phyloP scores from a whole-genome alignment of 2,888 invertebrate species.

The Lamellibrachia satsuma region DNA sequence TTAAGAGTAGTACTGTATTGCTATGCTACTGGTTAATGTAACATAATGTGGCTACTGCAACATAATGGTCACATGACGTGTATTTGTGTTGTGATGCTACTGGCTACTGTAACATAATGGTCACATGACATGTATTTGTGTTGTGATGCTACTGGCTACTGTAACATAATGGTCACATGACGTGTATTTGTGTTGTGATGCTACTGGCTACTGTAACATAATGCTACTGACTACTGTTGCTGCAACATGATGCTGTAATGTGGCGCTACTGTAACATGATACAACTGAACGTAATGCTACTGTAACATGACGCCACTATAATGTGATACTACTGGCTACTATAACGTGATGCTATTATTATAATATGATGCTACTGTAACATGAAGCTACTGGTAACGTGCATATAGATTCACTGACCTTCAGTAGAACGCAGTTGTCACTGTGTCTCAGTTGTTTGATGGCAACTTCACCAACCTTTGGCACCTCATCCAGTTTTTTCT shows the following conservation, averaged over 20 bases:
- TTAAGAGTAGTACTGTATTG: too few relatives aligned
- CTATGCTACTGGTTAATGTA: too few relatives aligned
- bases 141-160: too few relatives aligned
- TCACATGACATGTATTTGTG: too few relatives aligned
- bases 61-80: too few relatives aligned
- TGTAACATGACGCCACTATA: neutral
- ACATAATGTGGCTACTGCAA: too few relatives aligned
- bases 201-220: neutral
- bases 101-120: neutral
- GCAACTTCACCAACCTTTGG: slow-evolving; percentile 25
- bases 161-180: too few relatives aligned
- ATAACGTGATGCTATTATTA: neutral
- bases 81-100: neutral
- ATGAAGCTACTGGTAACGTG: too few relatives aligned
- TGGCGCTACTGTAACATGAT: neutral
- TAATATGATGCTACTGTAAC: neutral
- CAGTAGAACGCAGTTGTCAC: neutral
- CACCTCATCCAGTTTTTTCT: slow-evolving; percentile 29
- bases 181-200: too few relatives aligned
- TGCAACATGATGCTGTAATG: neutral
- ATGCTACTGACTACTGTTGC: too few relatives aligned
- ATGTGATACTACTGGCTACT: neutral
- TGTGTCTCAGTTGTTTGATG: slow-evolving; percentile 30
- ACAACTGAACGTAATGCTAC: neutral
- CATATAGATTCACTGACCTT: slow-evolving; percentile 17